Base-by-base conservation (phyloP, 2,888 invertebrate species). In the Andrena minutula region DNA sequence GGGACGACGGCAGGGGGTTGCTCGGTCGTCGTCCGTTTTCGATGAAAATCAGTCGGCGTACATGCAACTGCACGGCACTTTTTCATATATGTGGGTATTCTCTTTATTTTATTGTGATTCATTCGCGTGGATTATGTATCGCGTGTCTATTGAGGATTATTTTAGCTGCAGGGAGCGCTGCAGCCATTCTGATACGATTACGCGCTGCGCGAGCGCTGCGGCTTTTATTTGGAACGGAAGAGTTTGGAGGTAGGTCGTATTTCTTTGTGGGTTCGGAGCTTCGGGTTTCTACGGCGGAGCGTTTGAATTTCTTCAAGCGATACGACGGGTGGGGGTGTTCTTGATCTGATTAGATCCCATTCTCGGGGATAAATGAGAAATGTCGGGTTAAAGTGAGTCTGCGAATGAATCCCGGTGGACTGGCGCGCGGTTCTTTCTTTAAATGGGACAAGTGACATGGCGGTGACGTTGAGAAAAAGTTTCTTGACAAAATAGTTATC, bases 41-140 rank as follows among this genome's bases (percentile, higher is more conserved):
- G 76, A 32, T 41, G 60, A 79, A 78, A 79, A 78, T 85, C 73
- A 63, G 35, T 60, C 47, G 35, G 41, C 58, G 16, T 49, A 23
- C 41, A 51, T 8, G 32, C 47, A 35, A 26, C 23, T 7, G 6
- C 74, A 68, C 32, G n/a, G 3, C 10, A 2, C 10, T 23, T 2
- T 12, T 58, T 35, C 26, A 2, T 28, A 10, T 26, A 20, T 1
- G 23, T 8, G n/a, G 7, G 12, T 23, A 16, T 60, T 49, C 26
- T 68, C 32, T 56, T 63, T 75, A 77, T 65, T 77, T 77, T 26
- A 77, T 35, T 58, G 20, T 49, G 41, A 73, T 73, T 35, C 26
- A 10, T 60, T 16, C 1, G 28, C 35, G 2, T 1, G 49, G n/a
- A 32, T 35, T 35, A 20, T 47, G 7, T 7, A 28, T 73, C 56